These are phyloP conservation scores for Malthinus seriepunctatus DNA, from an alignment of 2,888 invertebrate genomes.

Conservation along the genomic window DNA sequence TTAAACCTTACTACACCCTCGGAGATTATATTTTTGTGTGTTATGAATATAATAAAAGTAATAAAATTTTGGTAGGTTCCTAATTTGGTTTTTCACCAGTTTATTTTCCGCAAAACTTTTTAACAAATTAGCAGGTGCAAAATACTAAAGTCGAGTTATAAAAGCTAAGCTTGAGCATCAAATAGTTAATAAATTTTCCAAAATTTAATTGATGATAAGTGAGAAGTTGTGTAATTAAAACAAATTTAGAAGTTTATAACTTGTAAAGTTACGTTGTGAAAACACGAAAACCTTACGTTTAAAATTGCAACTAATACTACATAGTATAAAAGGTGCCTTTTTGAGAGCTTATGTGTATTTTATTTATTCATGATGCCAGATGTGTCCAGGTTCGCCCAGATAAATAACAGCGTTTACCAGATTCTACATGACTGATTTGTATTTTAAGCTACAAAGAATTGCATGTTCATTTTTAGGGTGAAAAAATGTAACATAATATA, in stretches of 20 bases:
- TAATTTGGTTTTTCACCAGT: no score
- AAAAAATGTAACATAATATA: neutral
- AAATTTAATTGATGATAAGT: constrained; percentile 9
- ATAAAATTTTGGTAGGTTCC: no score
- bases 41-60: no score
- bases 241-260: constrained; percentile 12
- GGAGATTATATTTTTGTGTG: no score
- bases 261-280: constrained; percentile 8
- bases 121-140: no score
- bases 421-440: constrained; percentile 29
- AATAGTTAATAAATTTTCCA: neutral
- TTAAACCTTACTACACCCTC: no score
- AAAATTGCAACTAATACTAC: neutral
- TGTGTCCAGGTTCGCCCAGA: constrained; percentile 33
- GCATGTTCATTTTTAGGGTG: constrained; percentile 3
- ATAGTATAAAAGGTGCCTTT: constrained; percentile 17
- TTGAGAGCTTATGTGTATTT: constrained; percentile 27
- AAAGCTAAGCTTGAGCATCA: no score
- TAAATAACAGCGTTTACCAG: constrained; percentile 35
- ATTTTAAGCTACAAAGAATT: constrained; percentile 8
- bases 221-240: constrained; percentile 4
- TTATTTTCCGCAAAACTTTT: no score
- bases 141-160: no score
- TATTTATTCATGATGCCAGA: constrained; percentile 39
- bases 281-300: neutral